These are phyloP conservation scores for Tetraodon nigroviridis DNA, from an alignment of 2,113 vertebrate species.

Conservation along the genomic window DNA sequence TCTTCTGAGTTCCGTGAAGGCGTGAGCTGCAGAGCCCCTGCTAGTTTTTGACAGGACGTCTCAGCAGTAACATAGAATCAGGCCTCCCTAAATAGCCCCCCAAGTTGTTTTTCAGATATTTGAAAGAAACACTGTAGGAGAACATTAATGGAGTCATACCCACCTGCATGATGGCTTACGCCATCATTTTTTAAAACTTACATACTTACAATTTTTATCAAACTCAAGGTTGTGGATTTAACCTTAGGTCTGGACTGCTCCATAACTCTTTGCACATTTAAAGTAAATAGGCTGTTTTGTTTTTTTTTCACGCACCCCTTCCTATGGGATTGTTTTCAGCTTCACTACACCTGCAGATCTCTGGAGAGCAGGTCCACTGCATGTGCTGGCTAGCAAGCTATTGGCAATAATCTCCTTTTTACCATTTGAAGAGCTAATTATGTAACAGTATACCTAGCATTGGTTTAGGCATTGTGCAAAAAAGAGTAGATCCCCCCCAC, in stretches of 20 bases:
- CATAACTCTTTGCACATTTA: constrained; percentile 13
- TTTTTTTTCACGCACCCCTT: constrained; percentile 46
- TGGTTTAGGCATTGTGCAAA: constrained; percentile 63
- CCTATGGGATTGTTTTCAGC: constrained; percentile 59
- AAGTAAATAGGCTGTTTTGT: constrained; percentile 57
- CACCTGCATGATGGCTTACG: too few relatives aligned
- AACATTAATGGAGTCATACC: too few relatives aligned
- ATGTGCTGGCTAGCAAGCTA: constrained; percentile 74
- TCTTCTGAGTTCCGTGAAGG: constrained; percentile 41
- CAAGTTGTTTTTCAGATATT: constrained; percentile 6
- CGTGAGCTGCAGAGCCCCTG: constrained; percentile 37
- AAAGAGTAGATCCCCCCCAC: constrained; percentile 48
- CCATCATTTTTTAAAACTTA: constrained; percentile 1
- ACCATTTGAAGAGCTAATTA: constrained; percentile 80
- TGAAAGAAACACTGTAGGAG: constrained; percentile 27
- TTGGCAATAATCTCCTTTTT: constrained; percentile 82
- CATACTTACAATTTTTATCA: constrained; percentile 17
- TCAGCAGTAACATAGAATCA: constrained; percentile 45
- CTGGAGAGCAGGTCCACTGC: constrained; percentile 66
- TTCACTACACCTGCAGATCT: constrained; percentile 58
- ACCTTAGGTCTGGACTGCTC: constrained; percentile 26
- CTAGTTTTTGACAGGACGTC: constrained; percentile 50
- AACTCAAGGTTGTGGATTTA: constrained; percentile 17
- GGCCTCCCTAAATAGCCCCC: constrained; percentile 29
- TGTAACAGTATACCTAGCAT: constrained; percentile 80